Conservation (phyloP, 2,888 invertebrate species). For the Platerodrilus igneus region DNA sequence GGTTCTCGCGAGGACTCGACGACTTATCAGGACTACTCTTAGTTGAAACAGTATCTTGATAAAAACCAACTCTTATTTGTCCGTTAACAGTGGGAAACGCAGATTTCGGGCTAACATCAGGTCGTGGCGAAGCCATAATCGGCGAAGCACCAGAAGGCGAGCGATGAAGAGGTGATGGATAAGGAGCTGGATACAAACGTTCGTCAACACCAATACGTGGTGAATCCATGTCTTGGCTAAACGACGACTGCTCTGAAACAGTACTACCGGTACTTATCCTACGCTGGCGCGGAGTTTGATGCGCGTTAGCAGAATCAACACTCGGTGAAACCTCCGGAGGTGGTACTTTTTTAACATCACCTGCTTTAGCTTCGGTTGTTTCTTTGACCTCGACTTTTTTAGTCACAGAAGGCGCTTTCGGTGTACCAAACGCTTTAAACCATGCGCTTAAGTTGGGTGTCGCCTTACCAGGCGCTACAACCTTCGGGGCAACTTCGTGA, state of each 20-base stretch:
- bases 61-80: slow-evolving; percentile 81
- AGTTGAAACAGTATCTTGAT: slow-evolving; percentile 80
- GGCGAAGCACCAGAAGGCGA: slow-evolving; percentile 67
- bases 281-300: slow-evolving; percentile 53
- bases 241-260: slow-evolving; percentile 72
- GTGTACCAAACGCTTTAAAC: slow-evolving; percentile 89
- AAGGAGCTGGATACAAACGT: slow-evolving; percentile 61
- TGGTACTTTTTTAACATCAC: slow-evolving; percentile 34
- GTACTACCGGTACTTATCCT: slow-evolving; percentile 76
- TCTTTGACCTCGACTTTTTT: slow-evolving; percentile 46
- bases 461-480: slow-evolving; percentile 45
- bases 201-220: slow-evolving; percentile 62
- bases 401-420: slow-evolving; percentile 57
- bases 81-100: slow-evolving; percentile 72
- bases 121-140: slow-evolving; percentile 63
- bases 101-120: slow-evolving; percentile 62
- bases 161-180: slow-evolving; percentile 67
- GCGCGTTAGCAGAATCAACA: slow-evolving; percentile 45
- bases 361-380: slow-evolving; percentile 36
- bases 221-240: slow-evolving; percentile 72
- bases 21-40: slow-evolving; percentile 82
- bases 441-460: slow-evolving; percentile 86
- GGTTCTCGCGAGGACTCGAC: slow-evolving; percentile 72
- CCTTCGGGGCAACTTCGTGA: slow-evolving; percentile 29
- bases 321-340: slow-evolving; percentile 41